Evolutionary conservation across 1,140 invertebrate species (phyloP).

Genomic region (Euschistus heros): DNA sequence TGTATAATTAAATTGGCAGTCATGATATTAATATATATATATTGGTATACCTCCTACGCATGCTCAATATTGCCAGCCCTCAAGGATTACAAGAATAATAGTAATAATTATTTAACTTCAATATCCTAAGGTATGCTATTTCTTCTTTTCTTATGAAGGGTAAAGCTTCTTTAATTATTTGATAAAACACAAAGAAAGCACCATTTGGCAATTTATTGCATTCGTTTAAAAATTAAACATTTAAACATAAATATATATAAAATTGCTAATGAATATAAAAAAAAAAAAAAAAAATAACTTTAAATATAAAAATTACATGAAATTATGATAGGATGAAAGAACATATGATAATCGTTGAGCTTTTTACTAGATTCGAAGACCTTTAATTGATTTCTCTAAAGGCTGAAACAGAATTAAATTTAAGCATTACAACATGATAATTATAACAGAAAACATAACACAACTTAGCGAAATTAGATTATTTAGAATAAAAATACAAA

Average conservation of each 20-base stretch:
- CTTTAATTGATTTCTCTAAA: constrained; percentile 14
- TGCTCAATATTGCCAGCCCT: too few species aligned
- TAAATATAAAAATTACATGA: constrained; percentile 11
- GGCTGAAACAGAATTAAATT: neutral
- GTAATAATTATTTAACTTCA: too few species aligned
- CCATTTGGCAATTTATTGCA: constrained; percentile 11
- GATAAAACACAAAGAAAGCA: constrained; percentile 4
- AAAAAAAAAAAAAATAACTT: neutral
- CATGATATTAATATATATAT: too few species aligned
- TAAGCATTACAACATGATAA: neutral
- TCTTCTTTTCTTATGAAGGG: too few species aligned
- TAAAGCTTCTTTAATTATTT: too few species aligned
- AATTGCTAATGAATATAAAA: neutral
- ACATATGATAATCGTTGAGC: neutral
- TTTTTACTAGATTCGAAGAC: constrained; percentile 10
- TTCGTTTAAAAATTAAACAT: neutral
- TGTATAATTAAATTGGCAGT: too few species aligned
- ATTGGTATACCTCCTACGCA: too few species aligned
- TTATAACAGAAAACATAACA: neutral
- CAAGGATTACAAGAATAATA: too few species aligned
- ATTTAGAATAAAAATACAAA: too few species aligned
- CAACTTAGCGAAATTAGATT: too few species aligned
- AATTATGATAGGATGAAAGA: neutral
- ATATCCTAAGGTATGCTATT: too few species aligned
- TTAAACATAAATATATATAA: constrained; percentile 8